phyloP scores from a whole-genome alignment of 2,113 vertebrate species.

The Nerophis lumbriciformis region DNA sequence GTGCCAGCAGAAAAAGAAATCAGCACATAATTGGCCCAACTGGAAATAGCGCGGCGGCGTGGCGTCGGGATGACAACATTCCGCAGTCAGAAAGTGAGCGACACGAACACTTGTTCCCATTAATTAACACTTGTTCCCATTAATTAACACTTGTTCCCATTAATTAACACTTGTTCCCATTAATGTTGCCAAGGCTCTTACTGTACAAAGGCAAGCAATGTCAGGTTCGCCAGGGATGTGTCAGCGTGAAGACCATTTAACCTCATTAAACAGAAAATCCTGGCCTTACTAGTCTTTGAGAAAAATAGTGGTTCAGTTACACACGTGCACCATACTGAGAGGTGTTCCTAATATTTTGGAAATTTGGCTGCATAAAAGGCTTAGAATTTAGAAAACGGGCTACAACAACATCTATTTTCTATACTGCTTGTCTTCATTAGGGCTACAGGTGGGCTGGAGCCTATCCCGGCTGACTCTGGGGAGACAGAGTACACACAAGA shows the following conservation, averaged over 20 bases:
- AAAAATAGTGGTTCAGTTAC: slow-evolving; percentile 19
- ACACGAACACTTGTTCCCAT: slow-evolving; percentile 1
- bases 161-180: slow-evolving; percentile 7
- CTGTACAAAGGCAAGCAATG: neutral
- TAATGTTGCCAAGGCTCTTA: neutral
- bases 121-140: too few species aligned
- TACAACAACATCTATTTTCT: too few species aligned
- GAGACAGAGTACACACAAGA: too few species aligned
- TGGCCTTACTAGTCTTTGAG: neutral
- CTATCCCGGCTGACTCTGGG: too few species aligned
- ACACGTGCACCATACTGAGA: too few species aligned
- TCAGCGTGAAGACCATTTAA: neutral
- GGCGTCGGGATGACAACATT: slow-evolving; percentile 1
- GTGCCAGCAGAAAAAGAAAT: neutral
- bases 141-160: too few species aligned
- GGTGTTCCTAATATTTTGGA: too few species aligned
- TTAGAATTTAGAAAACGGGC: too few species aligned
- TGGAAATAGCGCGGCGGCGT: neutral
- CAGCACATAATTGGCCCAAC: neutral
- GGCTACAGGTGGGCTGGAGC: too few species aligned
- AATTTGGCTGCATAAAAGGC: too few species aligned
- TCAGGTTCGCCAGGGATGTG: neutral
- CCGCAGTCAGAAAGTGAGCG: neutral
- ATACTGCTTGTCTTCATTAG: too few species aligned
- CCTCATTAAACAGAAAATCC: neutral